These are phyloP conservation scores for Pterocles orientalis DNA, from an alignment of 2,113 vertebrate species.

Conservation along the genomic window DNA sequence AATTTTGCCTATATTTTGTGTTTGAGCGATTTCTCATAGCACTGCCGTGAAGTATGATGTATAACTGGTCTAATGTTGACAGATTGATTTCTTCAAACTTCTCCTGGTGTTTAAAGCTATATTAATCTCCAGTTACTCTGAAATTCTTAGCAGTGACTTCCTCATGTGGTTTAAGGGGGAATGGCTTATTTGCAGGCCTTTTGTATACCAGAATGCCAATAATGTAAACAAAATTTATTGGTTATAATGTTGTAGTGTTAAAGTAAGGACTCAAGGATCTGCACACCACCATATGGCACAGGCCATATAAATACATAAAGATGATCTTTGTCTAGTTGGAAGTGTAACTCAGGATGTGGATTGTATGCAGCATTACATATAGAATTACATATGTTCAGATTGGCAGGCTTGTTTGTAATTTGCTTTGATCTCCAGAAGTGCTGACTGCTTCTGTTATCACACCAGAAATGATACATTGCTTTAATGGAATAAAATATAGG, in stretches of 20 bases:
- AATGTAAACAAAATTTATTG: background rate
- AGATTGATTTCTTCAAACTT: background rate
- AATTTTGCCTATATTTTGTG: background rate
- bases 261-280: background rate
- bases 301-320: background rate
- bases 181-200: background rate
- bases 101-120: background rate
- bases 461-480: slow-evolving; percentile 34
- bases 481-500: slow-evolving; percentile 7
- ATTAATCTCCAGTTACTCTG: background rate
- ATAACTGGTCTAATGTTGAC: background rate
- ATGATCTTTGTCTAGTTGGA: slow-evolving; percentile 40
- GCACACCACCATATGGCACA: background rate
- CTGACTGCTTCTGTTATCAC: slow-evolving; percentile 34
- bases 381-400: slow-evolving; percentile 46
- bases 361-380: slow-evolving; percentile 6
- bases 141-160: background rate
- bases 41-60: background rate
- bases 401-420: background rate
- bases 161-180: background rate
- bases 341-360: background rate
- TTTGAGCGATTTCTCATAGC: background rate
- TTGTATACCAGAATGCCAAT: background rate
- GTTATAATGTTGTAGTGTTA: background rate
- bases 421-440: slow-evolving; percentile 51